A percentile compares a stretch with the other conserved stretches of the same genome.
Evolutionary conservation across 1,140 invertebrate genomes (phyloP).

Genomic region (Himalopsyche phryganea): DNA sequence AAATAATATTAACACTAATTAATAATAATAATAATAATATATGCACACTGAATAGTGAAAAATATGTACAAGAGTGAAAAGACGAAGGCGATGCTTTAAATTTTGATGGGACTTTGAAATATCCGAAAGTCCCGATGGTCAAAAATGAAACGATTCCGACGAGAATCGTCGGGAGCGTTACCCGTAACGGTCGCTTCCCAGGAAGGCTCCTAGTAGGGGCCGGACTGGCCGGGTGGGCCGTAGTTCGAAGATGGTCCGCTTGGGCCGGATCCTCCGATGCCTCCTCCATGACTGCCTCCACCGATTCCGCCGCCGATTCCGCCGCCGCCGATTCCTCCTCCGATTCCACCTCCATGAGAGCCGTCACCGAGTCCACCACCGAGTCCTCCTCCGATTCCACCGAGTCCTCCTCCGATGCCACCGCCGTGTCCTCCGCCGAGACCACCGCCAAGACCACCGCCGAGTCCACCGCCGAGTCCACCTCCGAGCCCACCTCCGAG

Average conservation of each 20-base stretch:
- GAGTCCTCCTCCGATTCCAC: conserved; percentile 30
- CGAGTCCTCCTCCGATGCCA: conserved; percentile 30
- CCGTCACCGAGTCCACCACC: conserved; percentile 36
- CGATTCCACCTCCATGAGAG: conserved; percentile 30
- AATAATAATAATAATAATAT: conserved; percentile 35
- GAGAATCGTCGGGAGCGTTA: conserved; percentile 15
- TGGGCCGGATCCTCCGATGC: conserved; percentile 35
- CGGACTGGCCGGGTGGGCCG: conserved; percentile 56
- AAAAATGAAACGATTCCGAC: conserved; percentile 26
- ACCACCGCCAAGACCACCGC: conserved; percentile 27
- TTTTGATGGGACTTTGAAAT: conserved; percentile 23
- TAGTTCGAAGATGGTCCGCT: conserved; percentile 57
- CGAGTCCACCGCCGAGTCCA: conserved; percentile 32
- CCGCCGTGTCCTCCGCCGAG: conserved; percentile 32
- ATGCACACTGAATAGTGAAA: conserved; percentile 35
- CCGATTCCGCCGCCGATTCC: conserved; percentile 31
- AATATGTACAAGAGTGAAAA: conserved; percentile 33
- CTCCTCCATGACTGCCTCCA: conserved; percentile 39
- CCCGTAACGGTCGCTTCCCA: conserved; percentile 17
- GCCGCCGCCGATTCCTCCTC: conserved; percentile 36
- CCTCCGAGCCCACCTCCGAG: conserved; percentile 38
- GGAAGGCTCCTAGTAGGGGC: conserved; percentile 22
- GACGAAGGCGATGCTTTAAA: conserved; percentile 27
- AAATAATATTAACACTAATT: conserved; percentile 34
- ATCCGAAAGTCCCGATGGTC: conserved; percentile 11